These are phyloP conservation scores for Micromys minutus DNA, from an alignment of 2,113 vertebrate genomes.

Conservation along the genomic window DNA sequence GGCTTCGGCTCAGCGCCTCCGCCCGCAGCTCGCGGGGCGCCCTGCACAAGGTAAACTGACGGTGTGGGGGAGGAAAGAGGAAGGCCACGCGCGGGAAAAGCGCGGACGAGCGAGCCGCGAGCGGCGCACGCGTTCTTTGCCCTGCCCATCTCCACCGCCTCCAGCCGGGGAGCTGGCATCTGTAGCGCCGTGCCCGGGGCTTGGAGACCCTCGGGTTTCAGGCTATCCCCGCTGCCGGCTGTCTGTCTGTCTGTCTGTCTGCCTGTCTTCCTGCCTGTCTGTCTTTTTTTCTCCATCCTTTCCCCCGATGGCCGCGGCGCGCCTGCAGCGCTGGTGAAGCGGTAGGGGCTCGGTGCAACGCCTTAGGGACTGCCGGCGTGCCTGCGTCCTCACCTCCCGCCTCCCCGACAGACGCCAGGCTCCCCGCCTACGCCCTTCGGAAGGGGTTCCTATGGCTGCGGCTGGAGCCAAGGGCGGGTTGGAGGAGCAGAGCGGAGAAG, in stretches of 20 bases:
- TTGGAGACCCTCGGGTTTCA: neutral
- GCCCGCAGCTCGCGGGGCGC: neutral
- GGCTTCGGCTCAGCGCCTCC: constrained; percentile 40
- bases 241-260: neutral
- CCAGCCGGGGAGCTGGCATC: neutral
- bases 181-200: neutral
- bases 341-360: neutral
- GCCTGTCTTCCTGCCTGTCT: neutral
- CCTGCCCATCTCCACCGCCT: neutral
- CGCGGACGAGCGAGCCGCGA: neutral
- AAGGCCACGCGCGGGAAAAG: neutral
- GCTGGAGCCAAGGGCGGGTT: neutral
- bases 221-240: neutral
- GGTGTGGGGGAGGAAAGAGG: neutral
- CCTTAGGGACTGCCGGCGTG: neutral
- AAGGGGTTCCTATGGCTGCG: neutral
- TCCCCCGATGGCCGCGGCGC: neutral
- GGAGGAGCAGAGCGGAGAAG: too few relatives aligned
- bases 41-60: constrained; percentile 75
- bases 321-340: neutral
- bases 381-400: neutral
- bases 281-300: neutral
- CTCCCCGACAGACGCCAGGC: neutral
- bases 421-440: neutral
- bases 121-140: neutral